A percentile compares a stretch with the other conserved stretches of the same genome.
Conservation (phyloP, 2,797 vertebrate species). For the Spondyliosoma cantharus region DNA sequence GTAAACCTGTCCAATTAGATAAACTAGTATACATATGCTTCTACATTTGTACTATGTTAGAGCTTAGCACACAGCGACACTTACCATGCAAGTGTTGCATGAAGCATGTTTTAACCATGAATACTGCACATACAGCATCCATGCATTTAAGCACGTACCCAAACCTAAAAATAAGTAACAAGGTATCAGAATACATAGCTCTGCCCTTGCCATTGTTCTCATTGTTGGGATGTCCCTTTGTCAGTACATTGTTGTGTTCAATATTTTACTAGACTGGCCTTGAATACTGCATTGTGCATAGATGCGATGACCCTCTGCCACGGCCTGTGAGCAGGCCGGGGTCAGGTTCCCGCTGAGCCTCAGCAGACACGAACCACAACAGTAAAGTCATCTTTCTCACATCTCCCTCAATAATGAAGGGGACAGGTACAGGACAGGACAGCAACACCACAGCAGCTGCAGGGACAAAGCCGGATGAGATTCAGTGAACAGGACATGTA, state of each 20-base stretch:
- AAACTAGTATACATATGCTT: slow-evolving; percentile 6
- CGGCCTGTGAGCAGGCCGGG: slow-evolving; percentile 31
- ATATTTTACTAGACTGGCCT: slow-evolving; percentile 60
- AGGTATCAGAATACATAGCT: slow-evolving; percentile 36
- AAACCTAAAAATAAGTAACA: slow-evolving; percentile 55
- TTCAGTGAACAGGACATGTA: slow-evolving; percentile 13
- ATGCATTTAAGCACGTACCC: slow-evolving; percentile 27
- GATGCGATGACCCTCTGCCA: slow-evolving; percentile 52
- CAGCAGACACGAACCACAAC: slow-evolving; percentile 50
- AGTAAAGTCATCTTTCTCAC: slow-evolving; percentile 58
- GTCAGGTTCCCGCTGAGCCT: slow-evolving; percentile 70
- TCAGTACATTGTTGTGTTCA: slow-evolving; percentile 60
- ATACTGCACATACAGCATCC: slow-evolving; percentile 32
- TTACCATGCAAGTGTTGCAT: slow-evolving; percentile 34
- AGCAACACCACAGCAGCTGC: slow-evolving; percentile 19
- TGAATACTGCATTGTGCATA: slow-evolving; percentile 58
- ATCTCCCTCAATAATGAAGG: slow-evolving; percentile 70
- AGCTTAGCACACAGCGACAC: slow-evolving; percentile 33
- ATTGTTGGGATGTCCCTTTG: slow-evolving; percentile 38
- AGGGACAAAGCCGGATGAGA: slow-evolving; percentile 26
- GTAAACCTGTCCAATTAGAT: slow-evolving; percentile 41
- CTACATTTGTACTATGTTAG: slow-evolving; percentile 14
- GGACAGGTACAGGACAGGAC: slow-evolving; percentile 51
- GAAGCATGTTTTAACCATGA: slow-evolving; percentile 41
- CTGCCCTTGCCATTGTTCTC: slow-evolving; percentile 48